A percentile compares a stretch with the other conserved stretches of the same genome.
These are phyloP conservation scores for Nanger granti DNA, from an alignment of 2,113 vertebrate genomes.

Conservation along the genomic window DNA sequence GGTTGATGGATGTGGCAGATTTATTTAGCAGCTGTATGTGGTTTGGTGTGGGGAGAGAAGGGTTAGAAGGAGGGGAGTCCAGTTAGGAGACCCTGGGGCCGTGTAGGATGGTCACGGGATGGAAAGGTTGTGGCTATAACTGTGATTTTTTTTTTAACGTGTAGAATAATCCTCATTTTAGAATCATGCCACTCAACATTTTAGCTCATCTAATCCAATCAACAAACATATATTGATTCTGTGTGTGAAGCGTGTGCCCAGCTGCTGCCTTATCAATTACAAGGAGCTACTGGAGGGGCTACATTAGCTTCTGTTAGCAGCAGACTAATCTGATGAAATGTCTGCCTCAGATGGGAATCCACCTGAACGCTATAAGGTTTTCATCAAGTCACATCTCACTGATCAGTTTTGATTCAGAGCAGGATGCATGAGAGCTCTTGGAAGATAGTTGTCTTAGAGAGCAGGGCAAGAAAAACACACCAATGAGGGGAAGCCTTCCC, in stretches of 20 bases:
- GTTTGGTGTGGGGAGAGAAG: neutral
- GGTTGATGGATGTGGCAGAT: neutral
- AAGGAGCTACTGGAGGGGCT: neutral
- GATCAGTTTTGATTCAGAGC: neutral
- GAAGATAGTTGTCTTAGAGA: conserved; percentile 2
- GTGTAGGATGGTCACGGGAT: neutral
- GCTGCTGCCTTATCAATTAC: neutral
- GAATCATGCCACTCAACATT: neutral
- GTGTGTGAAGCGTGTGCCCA: neutral
- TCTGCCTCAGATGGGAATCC: neutral
- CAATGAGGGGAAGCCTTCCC: neutral
- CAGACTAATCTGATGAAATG: neutral
- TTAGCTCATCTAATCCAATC: neutral
- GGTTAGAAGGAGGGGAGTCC: neutral
- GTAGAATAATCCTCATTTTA: neutral
- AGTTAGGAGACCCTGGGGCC: neutral
- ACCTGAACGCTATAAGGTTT: neutral
- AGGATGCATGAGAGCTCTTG: neutral
- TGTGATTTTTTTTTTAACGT: neutral
- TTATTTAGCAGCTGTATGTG: neutral
- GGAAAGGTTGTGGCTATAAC: neutral
- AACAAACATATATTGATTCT: neutral
- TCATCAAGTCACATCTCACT: neutral
- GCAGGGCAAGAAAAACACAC: neutral
- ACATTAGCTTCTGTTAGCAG: neutral